Conservation (phyloP, 1,140 invertebrate species). For the Metaphire vulgaris region DNA sequence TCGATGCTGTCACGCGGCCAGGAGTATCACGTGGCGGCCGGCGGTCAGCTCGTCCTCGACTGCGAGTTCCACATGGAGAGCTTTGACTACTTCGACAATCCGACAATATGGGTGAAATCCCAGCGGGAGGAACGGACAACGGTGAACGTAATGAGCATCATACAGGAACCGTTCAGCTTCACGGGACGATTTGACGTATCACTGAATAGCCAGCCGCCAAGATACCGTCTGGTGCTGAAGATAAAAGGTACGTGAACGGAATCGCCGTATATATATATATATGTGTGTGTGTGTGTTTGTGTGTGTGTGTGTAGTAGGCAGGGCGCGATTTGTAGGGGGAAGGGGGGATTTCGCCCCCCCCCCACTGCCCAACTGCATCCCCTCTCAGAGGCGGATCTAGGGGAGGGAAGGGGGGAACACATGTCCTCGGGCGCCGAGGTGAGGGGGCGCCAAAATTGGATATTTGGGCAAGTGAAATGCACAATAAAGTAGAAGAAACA, state of each 20-base stretch:
- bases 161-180: slow-evolving; percentile 1
- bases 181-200: not conserved
- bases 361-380: too few relatives aligned
- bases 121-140: not conserved
- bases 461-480: too few relatives aligned
- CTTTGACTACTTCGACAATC: slow-evolving; percentile 10
- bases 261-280: too few relatives aligned
- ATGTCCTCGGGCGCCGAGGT: too few relatives aligned
- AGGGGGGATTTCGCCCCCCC: too few relatives aligned
- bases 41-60: not conserved
- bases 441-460: too few relatives aligned
- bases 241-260: slow-evolving; percentile 11
- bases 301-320: too few relatives aligned
- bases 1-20: not conserved
- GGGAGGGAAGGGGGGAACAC: too few relatives aligned
- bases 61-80: slow-evolving; percentile 15
- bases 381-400: too few relatives aligned
- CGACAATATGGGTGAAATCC: slow-evolving; percentile 13
- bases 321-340: too few relatives aligned
- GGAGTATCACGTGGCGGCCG: not conserved
- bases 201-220: not conserved
- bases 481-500: too few relatives aligned
- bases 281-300: too few relatives aligned
- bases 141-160: slow-evolving; percentile 5
- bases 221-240: slow-evolving; percentile 12